Evolutionary conservation across 2,797 vertebrate species (phyloP), one percentile per base, ranked within the genome.

Genomic region (Anniella stebbinsi): DNA sequence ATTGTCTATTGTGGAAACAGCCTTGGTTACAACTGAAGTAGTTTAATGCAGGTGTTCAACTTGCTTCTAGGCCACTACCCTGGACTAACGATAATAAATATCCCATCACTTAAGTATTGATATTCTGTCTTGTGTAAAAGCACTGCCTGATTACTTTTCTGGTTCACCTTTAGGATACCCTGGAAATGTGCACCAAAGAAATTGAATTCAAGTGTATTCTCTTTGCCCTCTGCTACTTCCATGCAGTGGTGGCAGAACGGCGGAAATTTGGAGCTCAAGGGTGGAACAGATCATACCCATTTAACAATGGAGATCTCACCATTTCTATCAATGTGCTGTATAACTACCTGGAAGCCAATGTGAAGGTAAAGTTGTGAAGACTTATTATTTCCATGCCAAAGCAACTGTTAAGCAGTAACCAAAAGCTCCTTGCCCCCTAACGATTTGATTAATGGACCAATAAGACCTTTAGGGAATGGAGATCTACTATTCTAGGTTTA

Each of bases 101-200:
- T 23, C 30, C 30, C 30, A 23, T 21, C 38, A 60, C 9, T 15
- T 21, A 30, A 25, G 21, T 18, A n/a, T 41, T 81, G n/a, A 17
- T 67, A 81, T n/a, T 33, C 25, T 33, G 30, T 23, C 54, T 57
- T n/a, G 21, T 36, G 33, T 51, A 80, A 73, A 80, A n/a, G 30
- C 17, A 82, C 45, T 28, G 7, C 25, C 28, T 60, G 28, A 33
- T 72, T 84, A 5, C 28, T 77, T 81, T 87, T 23, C 36, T n/a
- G 6, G 3, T 33, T 38, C 15, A 69, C 13, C 48, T 0, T 0
- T 92, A 98, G 97, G 97, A 97, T 93, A 98, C 96, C 0, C 38
- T 98, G 54, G 97, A 98, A 93, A 97, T 97, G 96, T 97, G 97
- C 95, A 96, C 92, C 94, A 97, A 97, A 33, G 97, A 97, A 84